Evolutionary conservation across 2,888 invertebrate species (phyloP).

Genomic region (Linyphia triangularis): DNA sequence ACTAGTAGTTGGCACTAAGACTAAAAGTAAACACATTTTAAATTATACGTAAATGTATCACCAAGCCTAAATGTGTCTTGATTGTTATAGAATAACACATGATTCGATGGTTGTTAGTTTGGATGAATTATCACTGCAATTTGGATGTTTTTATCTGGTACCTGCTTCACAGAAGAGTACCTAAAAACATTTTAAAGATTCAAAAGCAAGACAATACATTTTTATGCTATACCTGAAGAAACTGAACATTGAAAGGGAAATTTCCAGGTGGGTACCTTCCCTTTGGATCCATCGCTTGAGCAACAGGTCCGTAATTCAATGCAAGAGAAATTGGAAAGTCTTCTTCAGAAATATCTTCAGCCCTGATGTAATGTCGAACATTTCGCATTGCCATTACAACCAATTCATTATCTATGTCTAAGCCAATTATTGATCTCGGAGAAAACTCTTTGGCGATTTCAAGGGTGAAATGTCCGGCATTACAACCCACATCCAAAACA

Average conservation of each 20-base stretch:
- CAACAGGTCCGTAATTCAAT: slow-evolving; percentile 89
- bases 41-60: too few relatives aligned
- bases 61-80: too few relatives aligned
- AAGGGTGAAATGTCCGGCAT: slow-evolving; percentile 96
- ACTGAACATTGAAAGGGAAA: slow-evolving; percentile 90
- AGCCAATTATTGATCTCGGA: slow-evolving; percentile 91
- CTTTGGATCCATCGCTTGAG: slow-evolving; percentile 75
- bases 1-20: too few relatives aligned
- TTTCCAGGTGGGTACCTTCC: slow-evolving; percentile 77
- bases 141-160: too few relatives aligned
- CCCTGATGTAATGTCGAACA: slow-evolving; percentile 80
- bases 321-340: slow-evolving; percentile 93
- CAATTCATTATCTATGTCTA: slow-evolving; percentile 95
- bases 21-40: too few relatives aligned
- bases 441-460: slow-evolving; percentile 91
- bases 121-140: too few relatives aligned
- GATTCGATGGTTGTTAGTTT: too few relatives aligned
- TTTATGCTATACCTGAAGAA: slow-evolving; percentile 65
- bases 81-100: too few relatives aligned
- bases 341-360: slow-evolving; percentile 64
- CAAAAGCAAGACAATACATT: too few relatives aligned
- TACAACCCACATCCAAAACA: slow-evolving; percentile 98
- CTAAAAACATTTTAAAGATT: too few relatives aligned
- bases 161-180: too few relatives aligned
- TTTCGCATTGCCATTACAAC: slow-evolving; percentile 88